Conservation (phyloP, 1,140 invertebrate genomes). For the Sycobia sp. region DNA sequence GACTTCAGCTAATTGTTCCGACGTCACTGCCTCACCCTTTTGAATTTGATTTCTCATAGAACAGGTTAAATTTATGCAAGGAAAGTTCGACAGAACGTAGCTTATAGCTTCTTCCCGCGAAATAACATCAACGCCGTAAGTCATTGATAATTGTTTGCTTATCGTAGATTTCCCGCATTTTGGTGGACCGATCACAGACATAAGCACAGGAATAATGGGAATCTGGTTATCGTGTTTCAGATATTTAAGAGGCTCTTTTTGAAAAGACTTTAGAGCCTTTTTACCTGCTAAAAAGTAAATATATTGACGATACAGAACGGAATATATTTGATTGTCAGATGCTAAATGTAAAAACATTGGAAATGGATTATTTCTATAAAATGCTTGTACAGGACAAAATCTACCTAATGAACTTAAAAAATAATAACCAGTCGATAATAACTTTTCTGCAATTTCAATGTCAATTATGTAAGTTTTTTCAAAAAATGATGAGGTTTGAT, state of each 20-base stretch:
- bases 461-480: constrained; percentile 63
- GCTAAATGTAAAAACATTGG: constrained; percentile 60
- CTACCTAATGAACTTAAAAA: constrained; percentile 66
- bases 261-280: constrained; percentile 59
- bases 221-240: constrained; percentile 47
- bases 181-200: constrained; percentile 82
- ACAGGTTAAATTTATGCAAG: constrained; percentile 56
- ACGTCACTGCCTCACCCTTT: neutral
- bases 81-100: constrained; percentile 57
- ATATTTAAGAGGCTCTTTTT: constrained; percentile 63
- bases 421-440: constrained; percentile 63
- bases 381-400: constrained; percentile 66
- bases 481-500: constrained; percentile 59
- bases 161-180: constrained; percentile 84
- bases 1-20: constrained; percentile 56
- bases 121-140: constrained; percentile 61
- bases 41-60: neutral
- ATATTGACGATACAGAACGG: constrained; percentile 63
- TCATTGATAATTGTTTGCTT: constrained; percentile 57
- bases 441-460: constrained; percentile 60
- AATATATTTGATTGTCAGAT: constrained; percentile 54
- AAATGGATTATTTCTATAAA: constrained; percentile 55
- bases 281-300: constrained; percentile 65
- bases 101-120: constrained; percentile 60
- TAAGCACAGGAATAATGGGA: constrained; percentile 66